These are phyloP conservation scores for Villa cingulata DNA, from an alignment of 2,888 invertebrate genomes.

Conservation along the genomic window DNA sequence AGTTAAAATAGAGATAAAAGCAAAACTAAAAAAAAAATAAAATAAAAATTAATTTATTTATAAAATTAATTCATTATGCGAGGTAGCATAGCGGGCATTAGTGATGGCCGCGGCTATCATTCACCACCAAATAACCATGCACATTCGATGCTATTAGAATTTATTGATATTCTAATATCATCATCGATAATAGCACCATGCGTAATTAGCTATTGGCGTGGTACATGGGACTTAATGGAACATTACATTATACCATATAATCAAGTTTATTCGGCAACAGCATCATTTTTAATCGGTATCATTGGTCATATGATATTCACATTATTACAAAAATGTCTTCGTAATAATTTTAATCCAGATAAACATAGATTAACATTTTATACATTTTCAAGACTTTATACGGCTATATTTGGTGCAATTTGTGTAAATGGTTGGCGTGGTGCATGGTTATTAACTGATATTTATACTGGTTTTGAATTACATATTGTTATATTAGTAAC, in stretches of 20 bases:
- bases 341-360: slow-evolving; percentile 49
- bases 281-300: slow-evolving; percentile 57
- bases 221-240: slow-evolving; percentile 70
- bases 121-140: slow-evolving; percentile 1
- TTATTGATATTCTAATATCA: slow-evolving; percentile 59
- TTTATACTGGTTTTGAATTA: slow-evolving; percentile 43
- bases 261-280: slow-evolving; percentile 46
- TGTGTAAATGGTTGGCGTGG: slow-evolving; percentile 85
- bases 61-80: slow-evolving; percentile 12
- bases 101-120: slow-evolving; percentile 7
- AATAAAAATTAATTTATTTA: neutral
- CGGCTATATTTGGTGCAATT: slow-evolving; percentile 58
- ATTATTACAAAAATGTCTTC: slow-evolving; percentile 49
- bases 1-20: neutral
- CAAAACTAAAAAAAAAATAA: neutral
- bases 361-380: slow-evolving; percentile 54
- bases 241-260: slow-evolving; percentile 52
- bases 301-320: slow-evolving; percentile 55
- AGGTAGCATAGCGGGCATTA: slow-evolving; percentile 16
- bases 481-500: slow-evolving; percentile 48
- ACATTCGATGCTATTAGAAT: slow-evolving; percentile 44
- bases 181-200: slow-evolving; percentile 61
- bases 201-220: slow-evolving; percentile 77
- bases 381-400: slow-evolving; percentile 57
- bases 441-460: slow-evolving; percentile 59